Evolutionary conservation across 1,140 invertebrate genomes (phyloP).

Genomic region (Probaryconus sp.): DNA sequence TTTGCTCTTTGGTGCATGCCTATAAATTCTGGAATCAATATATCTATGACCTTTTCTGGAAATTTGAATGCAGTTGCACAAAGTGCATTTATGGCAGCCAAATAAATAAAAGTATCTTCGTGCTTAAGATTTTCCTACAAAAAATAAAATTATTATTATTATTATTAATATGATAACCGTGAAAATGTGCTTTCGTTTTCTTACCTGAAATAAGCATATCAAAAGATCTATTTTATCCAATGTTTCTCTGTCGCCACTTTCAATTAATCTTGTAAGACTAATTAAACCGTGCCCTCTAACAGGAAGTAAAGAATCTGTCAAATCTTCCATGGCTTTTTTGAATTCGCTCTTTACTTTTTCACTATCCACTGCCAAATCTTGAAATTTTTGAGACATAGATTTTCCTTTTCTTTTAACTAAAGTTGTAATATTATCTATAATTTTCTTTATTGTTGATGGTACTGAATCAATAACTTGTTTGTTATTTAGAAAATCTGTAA

Average conservation of each 20-base stretch:
- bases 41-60: conserved; percentile 83
- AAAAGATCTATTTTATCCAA: conserved; percentile 83
- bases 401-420: conserved; percentile 77
- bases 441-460: conserved; percentile 50
- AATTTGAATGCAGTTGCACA: conserved; percentile 82
- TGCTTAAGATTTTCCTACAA: conserved; percentile 85
- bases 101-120: conserved; percentile 90
- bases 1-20: conserved; percentile 70
- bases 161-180: conserved; percentile 2
- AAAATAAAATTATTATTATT: conserved; percentile 7
- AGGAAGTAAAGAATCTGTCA: conserved; percentile 87
- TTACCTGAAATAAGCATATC: conserved; percentile 84
- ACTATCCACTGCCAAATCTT: conserved; percentile 64
- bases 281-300: conserved; percentile 89
- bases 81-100: conserved; percentile 87
- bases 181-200: conserved; percentile 20
- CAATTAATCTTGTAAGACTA: conserved; percentile 84
- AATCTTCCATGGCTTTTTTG: conserved; percentile 83
- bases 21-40: conserved; percentile 82
- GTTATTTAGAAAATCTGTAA: conserved; percentile 75
- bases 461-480: conserved; percentile 46
- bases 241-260: conserved; percentile 81
- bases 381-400: conserved; percentile 59
- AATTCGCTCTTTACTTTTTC: conserved; percentile 77
- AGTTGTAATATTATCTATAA: conserved; percentile 73